Percentiles rank a stretch among this genome's conserved stretches.
Evolutionary conservation across 2,113 vertebrate genomes (phyloP).

Genomic region (Aphyosemion australe): DNA sequence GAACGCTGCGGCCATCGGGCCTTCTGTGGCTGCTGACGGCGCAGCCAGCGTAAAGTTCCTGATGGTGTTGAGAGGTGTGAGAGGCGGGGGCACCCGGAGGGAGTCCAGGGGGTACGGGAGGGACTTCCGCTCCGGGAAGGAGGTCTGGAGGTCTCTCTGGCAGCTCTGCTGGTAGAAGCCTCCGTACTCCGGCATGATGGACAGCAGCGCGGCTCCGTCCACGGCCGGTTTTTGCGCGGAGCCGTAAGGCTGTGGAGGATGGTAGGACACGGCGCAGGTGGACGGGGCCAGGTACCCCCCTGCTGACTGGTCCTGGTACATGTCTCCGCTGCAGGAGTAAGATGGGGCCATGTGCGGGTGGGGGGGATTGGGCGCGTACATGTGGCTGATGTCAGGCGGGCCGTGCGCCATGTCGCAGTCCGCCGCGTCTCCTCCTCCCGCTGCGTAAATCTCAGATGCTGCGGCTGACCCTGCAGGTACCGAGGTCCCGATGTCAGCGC

Average conservation of each 20-base stretch:
- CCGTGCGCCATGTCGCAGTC: conserved; percentile 84
- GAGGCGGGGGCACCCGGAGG: conserved; percentile 85
- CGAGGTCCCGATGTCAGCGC: conserved; percentile 83
- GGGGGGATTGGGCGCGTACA: conserved; percentile 84
- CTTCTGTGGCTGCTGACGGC: conserved; percentile 70
- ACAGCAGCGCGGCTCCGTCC: conserved; percentile 83
- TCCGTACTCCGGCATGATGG: conserved; percentile 88
- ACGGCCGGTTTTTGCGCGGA: conserved; percentile 80
- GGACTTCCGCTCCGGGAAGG: conserved; percentile 85
- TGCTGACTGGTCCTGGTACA: conserved; percentile 85
- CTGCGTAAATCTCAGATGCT: conserved; percentile 70
- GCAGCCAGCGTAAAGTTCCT: conserved; percentile 89
- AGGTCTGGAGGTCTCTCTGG: conserved; percentile 84
- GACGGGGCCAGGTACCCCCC: conserved; percentile 82
- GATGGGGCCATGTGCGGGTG: conserved; percentile 74
- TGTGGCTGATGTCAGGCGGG: conserved; percentile 87
- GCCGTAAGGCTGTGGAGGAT: conserved; percentile 83
- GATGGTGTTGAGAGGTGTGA: conserved; percentile 94
- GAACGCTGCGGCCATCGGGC: conserved; percentile 72
- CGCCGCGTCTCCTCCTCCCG: conserved; percentile 47
- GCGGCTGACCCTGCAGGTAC: conserved; percentile 74
- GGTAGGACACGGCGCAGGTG: conserved; percentile 80
- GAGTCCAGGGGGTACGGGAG: conserved; percentile 88
- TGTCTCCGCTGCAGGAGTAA: conserved; percentile 86
- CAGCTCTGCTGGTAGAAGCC: conserved; percentile 88